Percentiles rank a stretch among this genome's conserved stretches.
Evolutionary conservation across 2,113 vertebrate species (phyloP).

Genomic region (Spea multiplicata): DNA sequence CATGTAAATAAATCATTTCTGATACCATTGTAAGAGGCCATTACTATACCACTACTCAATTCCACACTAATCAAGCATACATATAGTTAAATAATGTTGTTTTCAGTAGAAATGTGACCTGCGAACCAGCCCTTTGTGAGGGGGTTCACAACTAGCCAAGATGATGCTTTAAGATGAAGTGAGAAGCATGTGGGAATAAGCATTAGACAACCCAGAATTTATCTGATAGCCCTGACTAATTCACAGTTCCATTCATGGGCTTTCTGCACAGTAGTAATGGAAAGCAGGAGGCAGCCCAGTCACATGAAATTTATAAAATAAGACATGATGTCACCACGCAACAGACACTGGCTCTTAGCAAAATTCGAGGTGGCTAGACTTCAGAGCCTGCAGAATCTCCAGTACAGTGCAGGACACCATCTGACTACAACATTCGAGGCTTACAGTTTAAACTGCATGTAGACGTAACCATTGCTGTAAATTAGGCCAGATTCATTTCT

Average conservation of each 20-base stretch:
- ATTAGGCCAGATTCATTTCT: background rate
- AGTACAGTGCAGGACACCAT: background rate
- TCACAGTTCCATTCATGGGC: background rate
- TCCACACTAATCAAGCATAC: too few relatives aligned
- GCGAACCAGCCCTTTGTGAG: too few relatives aligned
- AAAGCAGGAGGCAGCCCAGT: background rate
- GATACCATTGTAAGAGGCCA: too few relatives aligned
- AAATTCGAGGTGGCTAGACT: background rate
- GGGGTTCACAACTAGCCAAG: too few relatives aligned
- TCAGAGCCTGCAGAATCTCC: background rate
- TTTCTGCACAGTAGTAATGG: background rate
- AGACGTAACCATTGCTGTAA: background rate
- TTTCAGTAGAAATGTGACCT: too few relatives aligned
- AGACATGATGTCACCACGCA: conserved; percentile 20
- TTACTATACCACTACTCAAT: too few relatives aligned
- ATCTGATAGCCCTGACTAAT: background rate
- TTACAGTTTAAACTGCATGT: background rate
- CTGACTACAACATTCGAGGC: background rate
- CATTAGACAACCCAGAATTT: background rate
- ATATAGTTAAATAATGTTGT: too few relatives aligned
- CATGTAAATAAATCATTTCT: too few relatives aligned
- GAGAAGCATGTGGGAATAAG: background rate
- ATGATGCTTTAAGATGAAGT: background rate
- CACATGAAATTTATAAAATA: conserved; percentile 3
- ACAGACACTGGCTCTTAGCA: background rate